Evolutionary conservation across 2,888 invertebrate genomes (phyloP), one percentile per base, ranked within the genome.

Genomic region (Drosophila setosimentum): DNA sequence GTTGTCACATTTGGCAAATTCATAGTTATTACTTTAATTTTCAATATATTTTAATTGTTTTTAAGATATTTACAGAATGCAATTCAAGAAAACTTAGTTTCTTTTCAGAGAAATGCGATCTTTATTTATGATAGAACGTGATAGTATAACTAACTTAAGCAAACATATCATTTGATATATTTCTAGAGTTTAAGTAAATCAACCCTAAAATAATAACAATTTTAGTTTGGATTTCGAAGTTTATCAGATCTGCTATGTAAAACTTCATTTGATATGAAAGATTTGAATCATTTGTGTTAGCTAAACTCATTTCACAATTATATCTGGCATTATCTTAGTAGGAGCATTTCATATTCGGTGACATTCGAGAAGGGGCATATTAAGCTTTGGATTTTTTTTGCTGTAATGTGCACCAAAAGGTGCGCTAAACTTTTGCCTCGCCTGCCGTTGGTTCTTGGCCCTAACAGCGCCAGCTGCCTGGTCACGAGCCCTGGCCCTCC

Each of bases 391-490:
- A 48, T 59, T 73, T 71, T 73, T 71, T 68, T 71, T 68, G 24
- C 49, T 55, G 70, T 68, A 80, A 80, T 82, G 42, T 82, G 72
- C 67, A 69, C 71, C 73, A 87, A 84, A 80, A 82, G 80, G 88
- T 82, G 80, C 64, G 67, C 70, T 62, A 73, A 85, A 87, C 83
- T 84, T 84, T 74, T 68, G 50, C 73, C 65, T 29, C 33, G 48
- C 45, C 61, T 54, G 65, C 60, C 64, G 48, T 55, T 53, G 30
- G 73, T 57, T 57, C 73, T 24, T 24, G 16, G 24, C 21, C 42
- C 21, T 21, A 62, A 49, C 59, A 50, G 11, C 37, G 49, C 58
- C 80, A 57, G 37, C 49, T 67, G 49, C 24, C 40, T 51, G 48
- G 50, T 35, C 59, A 33, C 35, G 37, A 18, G 13, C 30, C 35